Conservation (phyloP, 23 tunicate genomes). For the Trididemnum nubilum region DNA sequence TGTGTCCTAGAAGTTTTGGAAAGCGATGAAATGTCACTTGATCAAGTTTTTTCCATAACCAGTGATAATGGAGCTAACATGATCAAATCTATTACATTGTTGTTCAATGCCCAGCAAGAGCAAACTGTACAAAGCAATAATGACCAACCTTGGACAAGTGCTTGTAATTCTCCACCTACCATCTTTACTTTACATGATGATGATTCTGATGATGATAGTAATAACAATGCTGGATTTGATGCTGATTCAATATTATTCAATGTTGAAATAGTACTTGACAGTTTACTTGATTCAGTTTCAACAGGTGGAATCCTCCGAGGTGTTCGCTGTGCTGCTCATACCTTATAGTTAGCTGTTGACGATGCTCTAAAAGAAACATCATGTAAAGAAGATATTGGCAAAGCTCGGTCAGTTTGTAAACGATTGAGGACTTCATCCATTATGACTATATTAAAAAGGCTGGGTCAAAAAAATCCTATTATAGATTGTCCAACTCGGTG, state of each 20-base stretch:
- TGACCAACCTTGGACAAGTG: background rate
- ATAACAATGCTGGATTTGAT: background rate
- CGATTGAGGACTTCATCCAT: background rate
- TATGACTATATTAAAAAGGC: background rate
- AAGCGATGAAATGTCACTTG: background rate
- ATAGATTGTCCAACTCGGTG: background rate
- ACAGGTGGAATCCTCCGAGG: background rate
- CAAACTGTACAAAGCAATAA: background rate
- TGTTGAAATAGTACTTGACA: background rate
- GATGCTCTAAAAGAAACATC: constrained; percentile 18
- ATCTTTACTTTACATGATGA: background rate
- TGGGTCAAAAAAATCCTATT: background rate
- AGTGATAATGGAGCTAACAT: background rate
- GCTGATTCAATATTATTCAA: background rate
- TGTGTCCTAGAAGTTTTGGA: constrained; percentile 8
- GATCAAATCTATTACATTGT: background rate
- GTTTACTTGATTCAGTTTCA: background rate
- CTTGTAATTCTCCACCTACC: constrained; percentile 1
- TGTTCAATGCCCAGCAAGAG: background rate
- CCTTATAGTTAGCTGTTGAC: constrained; percentile 29
- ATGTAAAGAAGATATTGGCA: background rate
- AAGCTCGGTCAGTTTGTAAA: background rate
- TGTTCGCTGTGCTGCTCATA: constrained; percentile 35
- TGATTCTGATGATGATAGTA: constrained; percentile 1
- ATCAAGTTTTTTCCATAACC: constrained; percentile 5